phyloP scores from a whole-genome alignment of 1,140 invertebrate genomes.

The Hyles vespertilio region DNA sequence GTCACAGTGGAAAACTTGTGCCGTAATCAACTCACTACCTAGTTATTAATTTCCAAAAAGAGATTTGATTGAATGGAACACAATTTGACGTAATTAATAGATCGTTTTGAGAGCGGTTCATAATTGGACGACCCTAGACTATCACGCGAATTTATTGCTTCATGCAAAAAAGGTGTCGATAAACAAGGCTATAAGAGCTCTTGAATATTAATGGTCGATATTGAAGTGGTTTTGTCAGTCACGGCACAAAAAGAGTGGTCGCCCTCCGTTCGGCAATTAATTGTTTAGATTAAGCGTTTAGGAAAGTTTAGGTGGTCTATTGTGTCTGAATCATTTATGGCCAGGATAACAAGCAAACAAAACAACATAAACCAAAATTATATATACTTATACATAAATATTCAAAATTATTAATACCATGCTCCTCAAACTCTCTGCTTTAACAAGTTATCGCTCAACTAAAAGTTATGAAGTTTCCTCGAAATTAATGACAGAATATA shows the following conservation, averaged over 20 bases:
- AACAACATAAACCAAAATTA: too few species aligned
- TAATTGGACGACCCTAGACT: slow-evolving; percentile 58
- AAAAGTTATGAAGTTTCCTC: not conserved
- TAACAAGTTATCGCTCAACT: too few species aligned
- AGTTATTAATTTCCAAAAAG: slow-evolving; percentile 4
- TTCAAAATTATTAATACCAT: too few species aligned
- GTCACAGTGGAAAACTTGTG: too few species aligned
- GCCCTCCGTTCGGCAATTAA: too few species aligned
- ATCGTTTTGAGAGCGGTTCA: slow-evolving; percentile 45
- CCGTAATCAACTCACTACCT: too few species aligned
- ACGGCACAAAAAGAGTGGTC: slow-evolving; percentile 1
- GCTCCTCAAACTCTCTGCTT: too few species aligned
- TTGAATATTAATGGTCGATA: slow-evolving; percentile 57
- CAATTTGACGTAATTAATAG: slow-evolving; percentile 56
- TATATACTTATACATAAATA: too few species aligned
- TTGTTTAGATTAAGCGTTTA: too few species aligned
- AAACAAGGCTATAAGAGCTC: slow-evolving; percentile 37
- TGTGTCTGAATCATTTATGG: too few species aligned
- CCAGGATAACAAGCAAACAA: too few species aligned
- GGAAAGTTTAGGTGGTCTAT: too few species aligned
- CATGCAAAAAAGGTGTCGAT: slow-evolving; percentile 45
- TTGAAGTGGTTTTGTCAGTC: slow-evolving; percentile 35
- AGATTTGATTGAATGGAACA: slow-evolving; percentile 25
- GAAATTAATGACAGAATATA: not conserved
- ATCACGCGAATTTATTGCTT: slow-evolving; percentile 30